Base-by-base conservation (phyloP, 2,113 vertebrate species). In the Zootoca vivipara region DNA sequence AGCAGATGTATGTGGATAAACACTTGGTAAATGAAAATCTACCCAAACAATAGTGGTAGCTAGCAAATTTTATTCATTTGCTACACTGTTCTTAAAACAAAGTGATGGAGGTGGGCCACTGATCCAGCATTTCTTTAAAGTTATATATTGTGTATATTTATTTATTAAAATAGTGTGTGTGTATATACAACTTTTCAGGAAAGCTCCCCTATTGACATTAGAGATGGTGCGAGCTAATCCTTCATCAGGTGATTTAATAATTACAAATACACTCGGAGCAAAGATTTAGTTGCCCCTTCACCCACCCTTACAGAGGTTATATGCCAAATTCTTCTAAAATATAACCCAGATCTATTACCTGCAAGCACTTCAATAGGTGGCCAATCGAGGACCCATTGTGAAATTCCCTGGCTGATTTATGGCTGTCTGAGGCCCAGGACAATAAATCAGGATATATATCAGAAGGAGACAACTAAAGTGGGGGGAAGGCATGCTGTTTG, bases 301-400 rank as follows among this genome's bases (percentile, higher is more conserved):
- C 26, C 69, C 52, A 15, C 9, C 64, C 89, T 93, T 90, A 73
- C 82, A 56, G 91, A 90, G 92, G 90, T 95, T 85, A 93, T 90
- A 92, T 64, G n/a, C 92, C 91, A 95, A 92, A 87, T 5, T 2
- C 1, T 87, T 87, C 82, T 94, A 93, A 95, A 95, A 95, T 93
- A 93, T 85, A 86, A 85, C 90, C 58, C 0, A 0, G 72, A 79
- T 90, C 75, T 90, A 79, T 88, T 92, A 86, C 86, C 64, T 69
- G 0, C 20, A 7, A 1, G 1, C 6, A 0, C 82, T 91, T 86
- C 18, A 5, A 67, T 89, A 84, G 74, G 75, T 64, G 80, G 24
- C 56, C 86, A 78, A 88, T 35, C 42, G 0, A 15, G 64, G 40
- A 85, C 40, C 78, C 88, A 79, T 24, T 0, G 0, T 85, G 18